phyloP scores from a whole-genome alignment of 1,140 invertebrate genomes.

The Melitaea cinxia region DNA sequence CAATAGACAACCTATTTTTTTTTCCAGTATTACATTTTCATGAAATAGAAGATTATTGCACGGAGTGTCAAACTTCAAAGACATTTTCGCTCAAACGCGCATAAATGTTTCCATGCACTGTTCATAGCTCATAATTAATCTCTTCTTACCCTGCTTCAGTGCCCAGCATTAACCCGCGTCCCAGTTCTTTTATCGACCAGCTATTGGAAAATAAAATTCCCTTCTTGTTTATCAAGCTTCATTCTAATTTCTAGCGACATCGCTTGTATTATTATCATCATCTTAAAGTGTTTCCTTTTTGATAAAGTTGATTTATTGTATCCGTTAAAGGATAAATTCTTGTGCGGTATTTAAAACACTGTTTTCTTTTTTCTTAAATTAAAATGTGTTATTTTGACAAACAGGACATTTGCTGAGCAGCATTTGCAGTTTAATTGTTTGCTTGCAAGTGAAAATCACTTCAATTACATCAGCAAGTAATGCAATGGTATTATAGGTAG shows the following conservation, averaged over 20 bases:
- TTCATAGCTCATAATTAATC: slow-evolving; percentile 15
- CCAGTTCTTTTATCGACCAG: slow-evolving; percentile 60
- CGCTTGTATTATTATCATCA: slow-evolving; percentile 8
- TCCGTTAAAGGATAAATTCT: no score
- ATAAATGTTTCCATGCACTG: not conserved
- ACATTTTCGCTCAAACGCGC: slow-evolving; percentile 1
- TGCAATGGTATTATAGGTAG: no score
- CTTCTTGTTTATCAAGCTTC: slow-evolving; percentile 19
- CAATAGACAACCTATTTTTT: no score
- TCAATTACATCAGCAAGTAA: no score
- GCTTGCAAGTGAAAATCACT: no score
- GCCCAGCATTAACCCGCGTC: slow-evolving; percentile 65
- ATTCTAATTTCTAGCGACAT: slow-evolving; percentile 28
- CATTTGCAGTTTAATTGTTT: no score
- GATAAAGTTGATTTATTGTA: slow-evolving; percentile 9
- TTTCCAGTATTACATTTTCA: not conserved
- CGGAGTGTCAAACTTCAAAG: not conserved
- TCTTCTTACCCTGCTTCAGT: slow-evolving; percentile 38
- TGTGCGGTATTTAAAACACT: no score
- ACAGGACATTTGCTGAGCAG: no score
- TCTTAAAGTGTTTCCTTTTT: slow-evolving; percentile 11
- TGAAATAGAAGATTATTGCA: not conserved
- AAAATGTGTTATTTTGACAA: no score
- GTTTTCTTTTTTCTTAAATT: no score
- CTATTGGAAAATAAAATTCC: slow-evolving; percentile 59